phyloP scores from a whole-genome alignment of 2,888 invertebrate genomes.

The Acrobasis repandana region DNA sequence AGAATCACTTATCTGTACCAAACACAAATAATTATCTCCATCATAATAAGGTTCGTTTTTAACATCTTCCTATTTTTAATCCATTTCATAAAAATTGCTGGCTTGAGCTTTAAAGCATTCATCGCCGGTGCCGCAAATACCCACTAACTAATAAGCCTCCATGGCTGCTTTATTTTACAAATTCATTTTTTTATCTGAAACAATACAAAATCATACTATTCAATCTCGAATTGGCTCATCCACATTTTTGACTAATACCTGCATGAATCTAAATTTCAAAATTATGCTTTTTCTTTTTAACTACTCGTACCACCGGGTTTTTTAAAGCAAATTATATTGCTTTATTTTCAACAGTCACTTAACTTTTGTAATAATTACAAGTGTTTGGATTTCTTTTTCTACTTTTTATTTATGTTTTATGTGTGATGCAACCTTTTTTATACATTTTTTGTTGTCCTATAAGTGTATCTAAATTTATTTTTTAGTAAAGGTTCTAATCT shows the following conservation, averaged over 20 bases:
- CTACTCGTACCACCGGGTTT: not conserved
- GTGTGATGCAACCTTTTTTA: not conserved
- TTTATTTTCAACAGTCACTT: slow-evolving; percentile 27
- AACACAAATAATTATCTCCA: slow-evolving; percentile 92
- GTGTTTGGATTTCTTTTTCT: slow-evolving; percentile 28
- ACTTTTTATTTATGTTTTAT: not conserved
- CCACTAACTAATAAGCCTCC: slow-evolving; percentile 13
- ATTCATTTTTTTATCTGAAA: slow-evolving; percentile 1
- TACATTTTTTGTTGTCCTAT: not conserved
- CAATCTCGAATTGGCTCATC: not conserved
- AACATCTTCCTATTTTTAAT: slow-evolving; percentile 67
- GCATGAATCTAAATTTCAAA: slow-evolving; percentile 40
- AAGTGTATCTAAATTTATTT: no score
- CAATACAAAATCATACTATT: not conserved
- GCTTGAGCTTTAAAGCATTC: slow-evolving; percentile 52
- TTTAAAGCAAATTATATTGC: slow-evolving; percentile 4
- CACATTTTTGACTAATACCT: slow-evolving; percentile 27
- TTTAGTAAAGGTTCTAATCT: no score
- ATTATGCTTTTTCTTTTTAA: not conserved
- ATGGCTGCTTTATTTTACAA: slow-evolving; percentile 18
- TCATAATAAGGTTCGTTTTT: slow-evolving; percentile 89
- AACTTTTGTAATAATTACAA: slow-evolving; percentile 28
- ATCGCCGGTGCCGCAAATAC: slow-evolving; percentile 10
- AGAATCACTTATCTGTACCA: slow-evolving; percentile 94
- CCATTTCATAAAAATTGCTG: slow-evolving; percentile 53